These are phyloP conservation scores for Atethmia centrago DNA, from an alignment of 2,888 invertebrate species.

Conservation along the genomic window DNA sequence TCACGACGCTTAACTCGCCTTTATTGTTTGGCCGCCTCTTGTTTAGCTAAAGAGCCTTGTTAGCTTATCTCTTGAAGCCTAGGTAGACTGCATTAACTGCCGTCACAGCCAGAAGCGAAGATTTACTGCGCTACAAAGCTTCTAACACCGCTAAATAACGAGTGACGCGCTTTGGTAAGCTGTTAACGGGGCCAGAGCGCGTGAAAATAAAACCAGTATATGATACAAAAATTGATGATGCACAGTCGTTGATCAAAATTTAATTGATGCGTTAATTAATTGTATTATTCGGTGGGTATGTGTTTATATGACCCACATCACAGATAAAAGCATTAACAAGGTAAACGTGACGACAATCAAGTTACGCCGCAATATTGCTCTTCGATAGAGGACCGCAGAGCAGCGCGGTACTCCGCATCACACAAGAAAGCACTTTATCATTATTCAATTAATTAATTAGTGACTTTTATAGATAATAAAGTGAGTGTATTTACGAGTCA, in stretches of 20 bases:
- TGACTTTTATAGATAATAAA: slow-evolving; percentile 90
- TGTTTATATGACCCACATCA: slow-evolving; percentile 73
- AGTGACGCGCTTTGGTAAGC: slow-evolving; percentile 61
- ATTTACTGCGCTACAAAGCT: slow-evolving; percentile 81
- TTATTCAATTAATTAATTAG: slow-evolving; percentile 89
- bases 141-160: slow-evolving; percentile 75
- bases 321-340: slow-evolving; percentile 76
- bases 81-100: slow-evolving; percentile 87
- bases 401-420: slow-evolving; percentile 70
- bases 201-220: slow-evolving; percentile 41
- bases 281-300: slow-evolving; percentile 69
- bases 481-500: slow-evolving; percentile 86
- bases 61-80: slow-evolving; percentile 87
- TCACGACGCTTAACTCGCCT: slow-evolving; percentile 88
- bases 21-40: slow-evolving; percentile 88
- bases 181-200: slow-evolving; percentile 55
- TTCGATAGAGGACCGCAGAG: slow-evolving; percentile 71
- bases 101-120: slow-evolving; percentile 79
- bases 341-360: slow-evolving; percentile 78
- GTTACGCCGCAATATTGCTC: slow-evolving; percentile 77
- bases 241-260: slow-evolving; percentile 38
- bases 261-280: slow-evolving; percentile 68
- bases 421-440: slow-evolving; percentile 84
- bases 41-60: slow-evolving; percentile 88
- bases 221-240: slow-evolving; percentile 48